Evolutionary conservation across 1,140 invertebrate genomes (phyloP).

Genomic region (Zaprionus kolodkinae): DNA sequence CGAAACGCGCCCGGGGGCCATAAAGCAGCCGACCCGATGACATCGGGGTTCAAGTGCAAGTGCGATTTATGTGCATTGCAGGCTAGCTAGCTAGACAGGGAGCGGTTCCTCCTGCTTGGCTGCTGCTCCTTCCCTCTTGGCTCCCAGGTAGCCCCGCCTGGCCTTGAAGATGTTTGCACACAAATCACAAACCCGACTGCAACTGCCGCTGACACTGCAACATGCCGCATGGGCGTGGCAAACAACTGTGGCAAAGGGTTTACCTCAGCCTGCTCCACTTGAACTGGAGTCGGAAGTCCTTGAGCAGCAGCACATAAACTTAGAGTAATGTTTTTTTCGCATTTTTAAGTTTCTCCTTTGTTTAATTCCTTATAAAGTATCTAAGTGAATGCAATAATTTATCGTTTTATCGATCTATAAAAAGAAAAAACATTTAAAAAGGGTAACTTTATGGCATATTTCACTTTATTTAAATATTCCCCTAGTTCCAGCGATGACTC

Average conservation of each 20-base stretch:
- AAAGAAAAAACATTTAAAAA: background rate
- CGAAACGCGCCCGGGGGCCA: constrained; percentile 31
- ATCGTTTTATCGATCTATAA: too few species aligned
- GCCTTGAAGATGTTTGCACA: constrained; percentile 26
- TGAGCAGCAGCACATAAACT: background rate
- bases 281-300: background rate
- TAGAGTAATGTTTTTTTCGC: background rate
- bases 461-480: background rate
- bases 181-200: constrained; percentile 23
- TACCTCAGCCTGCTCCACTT: background rate
- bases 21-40: constrained; percentile 46
- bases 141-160: constrained; percentile 7
- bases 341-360: background rate
- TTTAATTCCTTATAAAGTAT: background rate
- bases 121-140: background rate
- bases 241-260: background rate
- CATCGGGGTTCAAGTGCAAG: constrained; percentile 42
- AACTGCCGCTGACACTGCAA: constrained; percentile 15
- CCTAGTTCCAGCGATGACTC: background rate
- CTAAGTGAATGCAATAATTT: too few species aligned
- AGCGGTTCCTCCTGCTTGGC: too few species aligned
- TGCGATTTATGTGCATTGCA: constrained; percentile 43
- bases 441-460: background rate
- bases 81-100: constrained; percentile 1
- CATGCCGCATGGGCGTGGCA: background rate